A percentile compares a stretch with the other conserved stretches of the same genome.
Evolutionary conservation across 2,888 invertebrate genomes (phyloP).

Genomic region (Apocheima hispidaria): DNA sequence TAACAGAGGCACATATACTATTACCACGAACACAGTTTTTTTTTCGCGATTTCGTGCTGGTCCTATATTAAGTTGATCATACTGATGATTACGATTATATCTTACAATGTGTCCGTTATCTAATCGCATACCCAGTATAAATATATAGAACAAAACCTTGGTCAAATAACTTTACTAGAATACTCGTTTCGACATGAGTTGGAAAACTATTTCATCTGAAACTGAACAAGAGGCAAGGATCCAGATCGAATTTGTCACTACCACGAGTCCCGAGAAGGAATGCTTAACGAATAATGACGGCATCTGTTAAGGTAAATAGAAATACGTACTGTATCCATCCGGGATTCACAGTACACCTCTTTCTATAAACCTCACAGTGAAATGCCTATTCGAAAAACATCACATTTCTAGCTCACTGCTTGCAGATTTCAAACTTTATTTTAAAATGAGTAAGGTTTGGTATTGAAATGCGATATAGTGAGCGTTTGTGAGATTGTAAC

Average conservation of each 20-base stretch:
- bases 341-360: slow-evolving; percentile 78
- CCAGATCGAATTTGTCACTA: slow-evolving; percentile 56
- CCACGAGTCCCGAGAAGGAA: slow-evolving; percentile 44
- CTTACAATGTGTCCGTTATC: no score
- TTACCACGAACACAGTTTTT: no score
- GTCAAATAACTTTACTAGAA: no score
- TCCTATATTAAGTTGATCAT: no score
- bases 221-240: slow-evolving; percentile 13
- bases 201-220: slow-evolving; percentile 6
- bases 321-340: slow-evolving; percentile 77
- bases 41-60: no score
- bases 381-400: slow-evolving; percentile 45
- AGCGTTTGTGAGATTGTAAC: slow-evolving; percentile 51
- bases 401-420: slow-evolving; percentile 35
- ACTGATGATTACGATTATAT: no score
- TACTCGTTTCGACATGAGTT: background rate
- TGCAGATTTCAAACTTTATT: slow-evolving; percentile 33
- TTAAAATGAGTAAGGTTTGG: slow-evolving; percentile 33
- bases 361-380: slow-evolving; percentile 73
- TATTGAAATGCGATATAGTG: slow-evolving; percentile 32
- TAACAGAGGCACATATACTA: no score
- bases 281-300: slow-evolving; percentile 75
- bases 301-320: slow-evolving; percentile 81
- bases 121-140: no score
- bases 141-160: no score